Base-by-base conservation (phyloP, 2,113 vertebrate genomes). In the Gallinago jamesoni region DNA sequence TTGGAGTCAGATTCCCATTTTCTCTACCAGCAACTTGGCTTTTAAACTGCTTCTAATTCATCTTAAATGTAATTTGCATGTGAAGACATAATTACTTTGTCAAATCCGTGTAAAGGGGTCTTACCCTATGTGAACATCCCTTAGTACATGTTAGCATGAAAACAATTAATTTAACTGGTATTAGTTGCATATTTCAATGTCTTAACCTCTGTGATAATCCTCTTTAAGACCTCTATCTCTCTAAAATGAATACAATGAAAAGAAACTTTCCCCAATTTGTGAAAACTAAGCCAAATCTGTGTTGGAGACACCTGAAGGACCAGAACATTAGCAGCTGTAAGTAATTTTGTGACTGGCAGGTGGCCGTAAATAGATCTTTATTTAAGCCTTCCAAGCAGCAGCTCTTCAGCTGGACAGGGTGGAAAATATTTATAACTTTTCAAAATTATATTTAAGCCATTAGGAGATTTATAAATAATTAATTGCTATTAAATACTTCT, bases 131-230 rank as follows among this genome's bases (percentile, higher is more conserved):
- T 28, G 57, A 90, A 74, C 6, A 4, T 62, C 53, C 41, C 70
- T 91, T 47, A 59, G 72, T 92, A 88, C 89, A 84, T 24, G 2
- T 78, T 80, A 91, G 75, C 78, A 94, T 28, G 80, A 96, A 97
- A 98, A 94, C 63, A 97, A 96, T 97, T 96, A 79, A 82, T 95
- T 89, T 96, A 96, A 94, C 93, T 96, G 78, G 77, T 89, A 98
- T 97, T 98, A 97, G 94, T 97, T 97, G 96, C 45, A 17, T 94
- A 93, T 98, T 97, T 94, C 94, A 94, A 84, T 91, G 79, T 87
- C 87, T 93, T 92, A 92, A 94, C 77, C 82, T 94, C 56, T 73
- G 52, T 7, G 60, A 80, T 97, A 97, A 98, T 96, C 95, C 88
- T 96, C 80, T 96, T 91, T 95, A 98, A 98, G 84, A 94, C 48